Base-by-base conservation (phyloP, 2,888 invertebrate genomes). In the Dryomyza anilis region DNA sequence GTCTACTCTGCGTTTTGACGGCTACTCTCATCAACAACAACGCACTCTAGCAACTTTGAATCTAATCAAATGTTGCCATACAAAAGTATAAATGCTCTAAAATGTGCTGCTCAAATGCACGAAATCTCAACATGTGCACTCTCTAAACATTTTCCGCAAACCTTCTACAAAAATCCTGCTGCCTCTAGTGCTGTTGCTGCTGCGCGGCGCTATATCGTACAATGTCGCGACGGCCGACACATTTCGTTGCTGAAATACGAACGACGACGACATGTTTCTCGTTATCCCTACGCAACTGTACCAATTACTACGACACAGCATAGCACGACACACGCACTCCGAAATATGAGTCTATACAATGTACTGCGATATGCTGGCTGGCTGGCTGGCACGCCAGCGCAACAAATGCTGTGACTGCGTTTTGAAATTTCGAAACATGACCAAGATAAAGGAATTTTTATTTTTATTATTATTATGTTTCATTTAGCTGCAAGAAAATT, bases 1-100 rank as follows among this genome's bases (percentile, higher is more conserved):
- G n/a, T 33, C 12, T 55, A 19, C 55, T 55, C 16, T 21, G 19
- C 16, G 21, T 12, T 53, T 21, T 10, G 45, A 29, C 19, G 10
- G 16, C 12, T 16, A 43, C 19, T 46, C 8, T n/a, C n/a, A n/a
- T n/a, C n/a, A n/a, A n/a, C n/a, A n/a, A n/a, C n/a, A n/a, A n/a
- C n/a, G n/a, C n/a, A n/a, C n/a, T n/a, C n/a, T n/a, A 27, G 58
- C 58, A 58, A 58, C 58, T n/a, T 46, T 58, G 46, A 36, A 29
- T 58, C 45, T 58, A 16, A 10, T 2, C 1, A 58, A 58, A 58
- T 46, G 58, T 58, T 45, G 43, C 58, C 21, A 29, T 1, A 16
- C 21, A 1, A n/a, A n/a, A n/a, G 6, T 29, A 33, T 27, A 5
- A n/a, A 48, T 14, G 14, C 25, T 25, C 25, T 23, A 3, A 4